These are phyloP conservation scores for Scaptomyza caliginosa DNA, from an alignment of 2,888 invertebrate genomes.

Conservation along the genomic window DNA sequence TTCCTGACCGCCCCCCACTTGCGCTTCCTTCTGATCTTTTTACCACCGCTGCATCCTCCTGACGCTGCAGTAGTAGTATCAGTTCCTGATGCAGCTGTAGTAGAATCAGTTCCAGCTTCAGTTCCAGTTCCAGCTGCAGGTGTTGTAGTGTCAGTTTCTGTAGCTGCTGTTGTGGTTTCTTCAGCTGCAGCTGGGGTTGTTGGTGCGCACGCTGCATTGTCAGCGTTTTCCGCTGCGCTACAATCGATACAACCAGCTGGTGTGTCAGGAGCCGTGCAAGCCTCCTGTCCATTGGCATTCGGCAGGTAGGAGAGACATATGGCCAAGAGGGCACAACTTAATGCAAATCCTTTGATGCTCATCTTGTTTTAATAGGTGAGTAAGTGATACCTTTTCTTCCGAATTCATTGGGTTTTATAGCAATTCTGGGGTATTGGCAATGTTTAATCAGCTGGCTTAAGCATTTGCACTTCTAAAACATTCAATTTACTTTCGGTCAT, in stretches of 20 bases:
- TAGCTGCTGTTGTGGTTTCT: constrained; percentile 6
- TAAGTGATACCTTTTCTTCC: constrained; percentile 20
- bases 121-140: background rate
- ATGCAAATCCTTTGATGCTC: constrained; percentile 4
- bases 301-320: constrained; percentile 24
- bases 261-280: background rate
- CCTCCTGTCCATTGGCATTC: background rate
- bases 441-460: constrained; percentile 8
- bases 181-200: background rate
- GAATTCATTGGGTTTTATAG: constrained; percentile 19
- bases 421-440: background rate
- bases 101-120: background rate
- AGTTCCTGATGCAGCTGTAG: background rate
- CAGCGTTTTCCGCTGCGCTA: background rate
- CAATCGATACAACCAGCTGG: constrained; percentile 2
- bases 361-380: constrained; percentile 13
- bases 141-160: background rate
- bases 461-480: no score
- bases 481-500: no score
- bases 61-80: no score
- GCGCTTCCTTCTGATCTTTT: background rate
- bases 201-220: background rate
- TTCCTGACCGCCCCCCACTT: background rate
- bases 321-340: constrained; percentile 29
- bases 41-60: no score